Conservation (phyloP, 2,888 invertebrate species). For the Xanthorhoe designata region DNA sequence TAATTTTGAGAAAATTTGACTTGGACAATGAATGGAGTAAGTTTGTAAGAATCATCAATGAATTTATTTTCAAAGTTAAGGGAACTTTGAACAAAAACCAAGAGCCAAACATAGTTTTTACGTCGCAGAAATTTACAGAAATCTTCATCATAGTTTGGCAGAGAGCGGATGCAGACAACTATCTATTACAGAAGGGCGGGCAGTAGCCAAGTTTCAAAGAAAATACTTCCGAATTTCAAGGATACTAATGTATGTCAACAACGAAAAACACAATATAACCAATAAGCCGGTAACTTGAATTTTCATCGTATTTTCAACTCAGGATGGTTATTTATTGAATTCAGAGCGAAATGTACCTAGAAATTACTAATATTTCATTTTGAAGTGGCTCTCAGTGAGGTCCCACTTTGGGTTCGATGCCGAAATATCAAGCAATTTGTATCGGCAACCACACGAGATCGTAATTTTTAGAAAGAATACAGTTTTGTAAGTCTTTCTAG, state of each 20-base stretch:
- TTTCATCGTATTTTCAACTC: not conserved
- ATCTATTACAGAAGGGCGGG: not conserved
- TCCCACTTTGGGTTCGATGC: slow-evolving; percentile 15
- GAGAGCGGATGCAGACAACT: not conserved
- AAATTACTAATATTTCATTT: slow-evolving; percentile 26
- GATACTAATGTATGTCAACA: slow-evolving; percentile 63
- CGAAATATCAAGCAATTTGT: slow-evolving; percentile 25
- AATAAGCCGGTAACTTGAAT: slow-evolving; percentile 66
- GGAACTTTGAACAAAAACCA: not conserved
- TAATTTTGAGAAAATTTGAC: not conserved
- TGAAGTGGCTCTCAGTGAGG: slow-evolving; percentile 32
- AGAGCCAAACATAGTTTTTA: not conserved
- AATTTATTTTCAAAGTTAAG: not conserved
- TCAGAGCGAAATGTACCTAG: slow-evolving; percentile 7
- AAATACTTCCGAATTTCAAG: slow-evolving; percentile 54
- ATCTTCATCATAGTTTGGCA: not conserved
- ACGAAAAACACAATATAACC: slow-evolving; percentile 63
- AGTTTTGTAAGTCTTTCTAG: slow-evolving; percentile 21
- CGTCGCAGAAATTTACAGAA: not conserved
- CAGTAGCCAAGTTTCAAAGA: slow-evolving; percentile 1
- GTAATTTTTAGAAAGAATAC: not conserved
- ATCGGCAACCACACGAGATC: slow-evolving; percentile 5
- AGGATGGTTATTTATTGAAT: not conserved
- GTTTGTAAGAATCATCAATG: not conserved
- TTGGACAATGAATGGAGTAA: not conserved